A percentile compares a stretch with the other conserved stretches of the same genome.
Conservation (phyloP, 2,797 vertebrate genomes). For the Cossypha heuglini region DNA sequence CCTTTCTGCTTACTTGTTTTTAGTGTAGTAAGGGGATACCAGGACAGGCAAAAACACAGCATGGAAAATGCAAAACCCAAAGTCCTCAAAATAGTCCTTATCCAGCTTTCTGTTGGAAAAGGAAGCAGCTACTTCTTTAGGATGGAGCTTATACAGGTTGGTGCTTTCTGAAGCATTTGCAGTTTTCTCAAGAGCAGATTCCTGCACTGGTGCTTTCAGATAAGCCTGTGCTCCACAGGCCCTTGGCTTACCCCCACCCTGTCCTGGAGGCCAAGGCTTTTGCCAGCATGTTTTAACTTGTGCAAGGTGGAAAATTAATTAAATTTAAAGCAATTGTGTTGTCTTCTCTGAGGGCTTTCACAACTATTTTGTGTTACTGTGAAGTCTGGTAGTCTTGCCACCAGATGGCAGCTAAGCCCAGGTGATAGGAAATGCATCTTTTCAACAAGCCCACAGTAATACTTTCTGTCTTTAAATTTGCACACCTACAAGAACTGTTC, state of each 20-base stretch:
- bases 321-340: neutral
- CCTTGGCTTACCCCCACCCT: neutral
- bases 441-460: neutral
- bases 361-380: neutral
- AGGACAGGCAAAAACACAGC: neutral
- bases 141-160: neutral
- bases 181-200: neutral
- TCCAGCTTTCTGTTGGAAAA: neutral
- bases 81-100: neutral
- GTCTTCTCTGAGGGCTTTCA: neutral
- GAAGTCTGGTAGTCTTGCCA: neutral
- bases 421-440: neutral
- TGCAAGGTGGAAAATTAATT: neutral
- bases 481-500: neutral
- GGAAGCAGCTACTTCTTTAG: neutral
- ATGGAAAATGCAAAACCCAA: neutral
- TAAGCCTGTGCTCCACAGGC: neutral
- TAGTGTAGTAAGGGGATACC: neutral
- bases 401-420: neutral
- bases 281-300: neutral
- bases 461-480: neutral
- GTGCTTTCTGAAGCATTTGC: neutral
- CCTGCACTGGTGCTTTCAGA: accelerated
- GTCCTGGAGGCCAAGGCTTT: neutral
- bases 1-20: neutral